Evolutionary conservation across 2,113 vertebrate species (phyloP), one percentile per base, ranked within the genome.

Genomic region (Oxyura jamaicensis): DNA sequence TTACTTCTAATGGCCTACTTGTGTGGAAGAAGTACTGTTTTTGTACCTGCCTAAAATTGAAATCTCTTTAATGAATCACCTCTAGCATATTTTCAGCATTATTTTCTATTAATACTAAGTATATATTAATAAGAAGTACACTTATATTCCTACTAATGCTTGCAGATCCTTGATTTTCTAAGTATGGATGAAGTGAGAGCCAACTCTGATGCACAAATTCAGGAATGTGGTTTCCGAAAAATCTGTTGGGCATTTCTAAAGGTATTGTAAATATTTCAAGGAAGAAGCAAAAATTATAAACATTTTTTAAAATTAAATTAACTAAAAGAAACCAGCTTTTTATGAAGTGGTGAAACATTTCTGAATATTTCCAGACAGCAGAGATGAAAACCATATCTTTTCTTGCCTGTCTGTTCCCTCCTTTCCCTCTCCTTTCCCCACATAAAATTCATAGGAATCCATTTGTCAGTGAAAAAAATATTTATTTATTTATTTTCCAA

Each of bases 201-300:
- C 84, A 99, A 93, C 44, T 91, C 97, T 60, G 97, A 98, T 33
- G 88, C 93, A 83, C 97, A 97, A 94, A 91, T 95, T 78, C 98
- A 98, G 36, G 98, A 99, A 73, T 86, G 97, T 86, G 98, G 97
- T 78, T 99, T 99, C 96, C 98, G 98, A 68, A 99, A 99, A 97
- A 98, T 99, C 66, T 99, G 99, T 6, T 99, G 99, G 99, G 99
- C 99, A 15, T 99, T 99, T 98, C 98, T 99, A 48, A 99, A 99
- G 99, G 99, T 99, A 97, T 53, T 72, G 83, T 85, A 48, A 42
- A 36, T 77, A 71, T 66, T 68, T 74, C 33, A 77, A 91, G 59
- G 33, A 89, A 88, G 29, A 91, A 95, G 42, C 7, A 55, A 50
- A 59, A 48, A 39, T 33, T 13, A 18, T 35, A 36, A 59, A 66